Conservation (phyloP, 1,140 invertebrate species). For the Whitmania pigra region DNA sequence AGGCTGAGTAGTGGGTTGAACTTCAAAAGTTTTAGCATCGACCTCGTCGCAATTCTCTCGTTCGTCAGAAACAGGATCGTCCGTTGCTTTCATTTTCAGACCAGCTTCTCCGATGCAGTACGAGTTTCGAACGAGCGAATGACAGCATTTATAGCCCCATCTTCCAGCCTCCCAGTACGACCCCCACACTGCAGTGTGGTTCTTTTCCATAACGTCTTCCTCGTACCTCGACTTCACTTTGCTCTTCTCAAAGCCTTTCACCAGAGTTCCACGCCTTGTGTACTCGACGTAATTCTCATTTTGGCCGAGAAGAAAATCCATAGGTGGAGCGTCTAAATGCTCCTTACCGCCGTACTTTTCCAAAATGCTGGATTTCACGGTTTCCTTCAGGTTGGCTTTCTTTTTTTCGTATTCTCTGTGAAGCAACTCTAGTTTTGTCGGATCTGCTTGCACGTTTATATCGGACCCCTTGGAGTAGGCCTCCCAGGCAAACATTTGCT, state of each 20-base stretch:
- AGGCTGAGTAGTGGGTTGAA: constrained; percentile 26
- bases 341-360: constrained; percentile 82
- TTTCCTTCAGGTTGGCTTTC: constrained; percentile 68
- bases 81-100: not conserved
- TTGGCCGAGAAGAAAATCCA: constrained; percentile 75
- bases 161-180: constrained; percentile 79
- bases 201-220: constrained; percentile 82
- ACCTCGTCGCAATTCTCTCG: too few species aligned
- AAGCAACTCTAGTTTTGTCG: constrained; percentile 85
- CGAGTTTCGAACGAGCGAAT: constrained; percentile 72
- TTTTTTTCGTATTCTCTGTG: constrained; percentile 79
- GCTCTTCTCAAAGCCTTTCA: constrained; percentile 73
- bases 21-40: too few species aligned
- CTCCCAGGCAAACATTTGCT: constrained; percentile 96
- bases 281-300: constrained; percentile 91
- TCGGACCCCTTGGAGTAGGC: constrained; percentile 77
- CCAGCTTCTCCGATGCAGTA: constrained; percentile 53
- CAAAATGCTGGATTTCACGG: constrained; percentile 61
- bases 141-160: constrained; percentile 94
- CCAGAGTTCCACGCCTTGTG: constrained; percentile 73
- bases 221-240: constrained; percentile 78
- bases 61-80: too few species aligned
- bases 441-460: constrained; percentile 89
- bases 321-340: constrained; percentile 71
- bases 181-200: constrained; percentile 85